Percentiles rank a stretch among this genome's conserved stretches.
These are phyloP conservation scores for Gobio occitaniae DNA, from an alignment of 2,797 vertebrate species.

Conservation along the genomic window DNA sequence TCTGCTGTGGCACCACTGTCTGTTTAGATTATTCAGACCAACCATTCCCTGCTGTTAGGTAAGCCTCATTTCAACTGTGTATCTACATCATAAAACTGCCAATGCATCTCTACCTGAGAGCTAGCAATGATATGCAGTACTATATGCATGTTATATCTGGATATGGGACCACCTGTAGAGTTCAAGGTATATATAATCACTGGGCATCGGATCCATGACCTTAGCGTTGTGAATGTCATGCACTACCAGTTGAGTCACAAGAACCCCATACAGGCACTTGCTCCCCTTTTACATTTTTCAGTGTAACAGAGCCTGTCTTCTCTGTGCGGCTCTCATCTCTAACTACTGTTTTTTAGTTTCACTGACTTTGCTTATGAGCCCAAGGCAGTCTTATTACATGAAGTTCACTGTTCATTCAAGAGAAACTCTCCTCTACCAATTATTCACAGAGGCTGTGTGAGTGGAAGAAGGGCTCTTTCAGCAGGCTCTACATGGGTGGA, in stretches of 20 bases:
- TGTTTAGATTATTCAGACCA: conserved; percentile 59
- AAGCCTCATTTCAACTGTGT: conserved; percentile 55
- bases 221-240: background rate
- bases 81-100: conserved; percentile 41
- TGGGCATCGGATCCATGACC: background rate
- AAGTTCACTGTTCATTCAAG: conserved; percentile 61
- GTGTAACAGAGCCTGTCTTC: conserved; percentile 4
- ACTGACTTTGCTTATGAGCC: conserved; percentile 54
- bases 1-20: conserved; percentile 62
- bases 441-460: conserved; percentile 52
- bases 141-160: background rate
- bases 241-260: background rate
- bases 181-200: background rate
- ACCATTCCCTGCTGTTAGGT: conserved; percentile 51
- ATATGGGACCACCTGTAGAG: background rate
- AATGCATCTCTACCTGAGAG: conserved; percentile 14
- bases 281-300: conserved; percentile 32
- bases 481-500: conserved; percentile 27
- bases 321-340: conserved; percentile 32
- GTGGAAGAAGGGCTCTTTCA: conserved; percentile 38
- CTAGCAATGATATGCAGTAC: conserved; percentile 19
- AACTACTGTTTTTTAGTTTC: conserved; percentile 49
- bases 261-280: background rate
- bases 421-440: conserved; percentile 49
- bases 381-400: conserved; percentile 58